Base-by-base conservation (phyloP, 2,888 invertebrate species). In the Pyrrhosoma nymphula region DNA sequence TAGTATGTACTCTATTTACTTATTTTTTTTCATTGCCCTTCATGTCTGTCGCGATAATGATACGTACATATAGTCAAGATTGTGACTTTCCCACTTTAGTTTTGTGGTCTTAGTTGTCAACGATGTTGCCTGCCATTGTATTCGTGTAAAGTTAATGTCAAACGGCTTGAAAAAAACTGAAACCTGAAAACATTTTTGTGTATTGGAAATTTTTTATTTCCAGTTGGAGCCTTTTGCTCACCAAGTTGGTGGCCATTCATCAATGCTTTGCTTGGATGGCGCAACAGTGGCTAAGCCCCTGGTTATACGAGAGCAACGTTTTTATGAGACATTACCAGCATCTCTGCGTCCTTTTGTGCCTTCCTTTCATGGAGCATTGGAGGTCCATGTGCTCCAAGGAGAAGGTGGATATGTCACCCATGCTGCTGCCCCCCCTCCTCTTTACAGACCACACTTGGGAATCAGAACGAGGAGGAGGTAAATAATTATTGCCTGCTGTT, bases 231-330 rank as follows among this genome's bases (percentile, higher is more conserved):
- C 97, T 55, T 97, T 97, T 96, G 97, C 97, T 95, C 97, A 97
- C 96, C 97, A 97, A 97, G 97, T 97, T 89, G 97, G 97, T 93
- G 97, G 97, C 16, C 97, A 97, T 96, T 97, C 97, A 18, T 97
- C 97, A 95, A 97, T 97, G 97, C 96, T 97, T 91, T 97, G 97
- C 95, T 97, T 97, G 95, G 97, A 97, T 96, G 97, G 97, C 91
- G 96, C 96, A 47, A 97, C 97, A 3, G 97, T 97, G 56, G 97
- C 97, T 96, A 98, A 97, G 96, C 97, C 98, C 26, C 96, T 97
- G 88, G 97, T 97, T 95, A 96, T 97, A 23, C 96, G 97, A 95
- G 98, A 98, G 96, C 97, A 97, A 55, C 96, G 97, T 95, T 97
- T 98, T 96, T 98, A 98, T 96, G 97, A 97, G 96, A 97, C 97